Conservation (phyloP, 2,113 vertebrate species). For the Neolamprologus fasciatus region DNA sequence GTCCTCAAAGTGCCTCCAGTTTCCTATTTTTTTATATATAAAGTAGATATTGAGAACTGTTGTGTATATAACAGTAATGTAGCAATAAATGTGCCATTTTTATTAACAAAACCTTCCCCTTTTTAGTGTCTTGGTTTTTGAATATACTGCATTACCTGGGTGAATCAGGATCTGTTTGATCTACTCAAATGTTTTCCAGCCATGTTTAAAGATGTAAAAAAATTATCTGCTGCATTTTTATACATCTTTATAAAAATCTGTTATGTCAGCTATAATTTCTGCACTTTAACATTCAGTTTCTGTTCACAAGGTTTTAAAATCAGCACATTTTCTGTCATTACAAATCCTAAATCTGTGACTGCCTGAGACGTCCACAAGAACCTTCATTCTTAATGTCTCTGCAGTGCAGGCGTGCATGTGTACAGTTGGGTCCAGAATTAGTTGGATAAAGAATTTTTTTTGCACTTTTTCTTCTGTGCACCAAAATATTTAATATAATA, state of each 20-base stretch:
- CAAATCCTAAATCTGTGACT: not conserved
- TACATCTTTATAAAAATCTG: not conserved
- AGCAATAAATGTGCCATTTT: constrained; percentile 95
- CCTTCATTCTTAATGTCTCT: not conserved
- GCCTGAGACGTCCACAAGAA: not conserved
- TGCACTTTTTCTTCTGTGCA: not conserved
- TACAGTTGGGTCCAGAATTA: not conserved
- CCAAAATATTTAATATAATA: not conserved
- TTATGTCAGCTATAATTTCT: not conserved
- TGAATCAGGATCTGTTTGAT: not conserved
- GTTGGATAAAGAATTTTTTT: not conserved
- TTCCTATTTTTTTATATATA: constrained; percentile 82
- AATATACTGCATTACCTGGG: not conserved
- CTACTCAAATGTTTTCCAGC: not conserved
- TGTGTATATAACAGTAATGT: constrained; percentile 92
- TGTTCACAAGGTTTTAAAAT: not conserved
- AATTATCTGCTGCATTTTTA: not conserved
- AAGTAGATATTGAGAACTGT: constrained; percentile 85
- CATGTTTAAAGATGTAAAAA: not conserved
- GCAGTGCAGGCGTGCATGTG: not conserved
- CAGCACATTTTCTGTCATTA: not conserved
- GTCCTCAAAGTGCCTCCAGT: constrained; percentile 81
- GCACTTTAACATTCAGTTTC: not conserved
- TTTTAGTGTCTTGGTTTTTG: not conserved
- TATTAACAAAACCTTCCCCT: constrained; percentile 72